Evolutionary conservation across 2,113 vertebrate species (phyloP).

Genomic region (Peucedramus taeniatus): DNA sequence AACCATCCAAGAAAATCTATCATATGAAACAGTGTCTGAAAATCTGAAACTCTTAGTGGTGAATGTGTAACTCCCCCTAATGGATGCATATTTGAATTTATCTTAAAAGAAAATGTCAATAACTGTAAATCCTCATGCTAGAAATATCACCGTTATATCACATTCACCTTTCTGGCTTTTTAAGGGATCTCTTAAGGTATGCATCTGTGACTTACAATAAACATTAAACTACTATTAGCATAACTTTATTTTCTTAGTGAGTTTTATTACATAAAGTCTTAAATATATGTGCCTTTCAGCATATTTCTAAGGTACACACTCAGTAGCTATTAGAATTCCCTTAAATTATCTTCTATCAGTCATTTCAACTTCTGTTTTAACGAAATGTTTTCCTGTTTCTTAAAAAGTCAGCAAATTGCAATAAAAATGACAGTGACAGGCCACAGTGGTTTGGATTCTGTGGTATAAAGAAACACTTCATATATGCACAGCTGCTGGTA

Average conservation of each 20-base stretch:
- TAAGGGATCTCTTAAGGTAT: background rate
- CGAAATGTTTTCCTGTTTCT: slow-evolving; percentile 48
- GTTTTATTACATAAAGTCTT: background rate
- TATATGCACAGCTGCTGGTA: slow-evolving; percentile 66
- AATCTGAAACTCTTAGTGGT: slow-evolving; percentile 3
- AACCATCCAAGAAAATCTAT: slow-evolving; percentile 11
- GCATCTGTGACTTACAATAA: background rate
- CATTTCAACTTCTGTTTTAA: slow-evolving; percentile 36
- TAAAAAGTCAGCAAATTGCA: slow-evolving; percentile 63
- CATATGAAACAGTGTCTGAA: background rate
- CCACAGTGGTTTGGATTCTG: slow-evolving; percentile 40
- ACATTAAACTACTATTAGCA: background rate
- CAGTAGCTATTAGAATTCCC: slow-evolving; percentile 25
- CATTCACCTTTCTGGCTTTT: background rate
- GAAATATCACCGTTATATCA: background rate
- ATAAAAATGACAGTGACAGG: slow-evolving; percentile 47
- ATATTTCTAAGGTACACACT: background rate
- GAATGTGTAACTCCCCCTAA: slow-evolving; percentile 58
- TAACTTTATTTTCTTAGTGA: background rate
- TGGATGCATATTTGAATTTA: slow-evolving; percentile 55
- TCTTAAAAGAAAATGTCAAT: background rate
- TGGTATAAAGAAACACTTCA: slow-evolving; percentile 57
- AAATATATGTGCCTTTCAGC: background rate
- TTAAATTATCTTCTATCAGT: slow-evolving; percentile 45
- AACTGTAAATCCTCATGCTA: background rate